Percentiles rank a stretch among this genome's conserved stretches.
Conservation (phyloP, 2,888 invertebrate genomes). For the Stramonita haemastoma region DNA sequence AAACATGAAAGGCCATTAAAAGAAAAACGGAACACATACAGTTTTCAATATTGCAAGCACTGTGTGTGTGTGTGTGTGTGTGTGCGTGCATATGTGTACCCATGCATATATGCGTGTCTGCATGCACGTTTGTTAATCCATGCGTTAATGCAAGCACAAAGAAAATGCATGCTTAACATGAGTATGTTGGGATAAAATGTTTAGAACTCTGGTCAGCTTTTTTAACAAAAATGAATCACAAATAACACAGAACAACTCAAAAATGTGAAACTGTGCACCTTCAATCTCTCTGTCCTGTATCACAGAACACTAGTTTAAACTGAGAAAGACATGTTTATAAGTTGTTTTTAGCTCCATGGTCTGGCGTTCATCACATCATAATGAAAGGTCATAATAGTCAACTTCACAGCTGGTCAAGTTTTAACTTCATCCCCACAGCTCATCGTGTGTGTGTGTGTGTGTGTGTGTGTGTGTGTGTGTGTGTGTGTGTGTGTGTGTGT, state of each 20-base stretch:
- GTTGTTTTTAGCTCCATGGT: neutral
- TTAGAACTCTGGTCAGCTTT: too few species aligned
- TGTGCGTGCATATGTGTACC: neutral
- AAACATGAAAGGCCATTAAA: neutral
- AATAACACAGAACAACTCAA: neutral
- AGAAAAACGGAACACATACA: neutral
- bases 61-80: neutral
- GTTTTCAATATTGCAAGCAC: slow-evolving; percentile 2
- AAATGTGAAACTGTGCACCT: neutral
- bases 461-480: neutral
- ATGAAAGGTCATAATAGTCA: neutral
- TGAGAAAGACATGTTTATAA: neutral
- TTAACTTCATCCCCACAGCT: neutral
- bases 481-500: neutral
- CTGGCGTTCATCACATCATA: neutral
- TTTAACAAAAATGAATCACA: neutral
- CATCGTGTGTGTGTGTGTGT: neutral
- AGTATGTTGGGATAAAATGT: too few species aligned
- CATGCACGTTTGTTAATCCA: neutral
- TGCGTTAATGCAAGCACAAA: neutral
- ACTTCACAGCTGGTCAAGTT: too few species aligned
- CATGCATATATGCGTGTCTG: neutral
- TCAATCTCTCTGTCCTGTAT: neutral
- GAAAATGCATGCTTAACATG: too few species aligned
- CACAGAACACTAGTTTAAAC: neutral